These are phyloP conservation scores for Drosophila kokeensis DNA, from an alignment of 2,888 invertebrate species.

Conservation along the genomic window DNA sequence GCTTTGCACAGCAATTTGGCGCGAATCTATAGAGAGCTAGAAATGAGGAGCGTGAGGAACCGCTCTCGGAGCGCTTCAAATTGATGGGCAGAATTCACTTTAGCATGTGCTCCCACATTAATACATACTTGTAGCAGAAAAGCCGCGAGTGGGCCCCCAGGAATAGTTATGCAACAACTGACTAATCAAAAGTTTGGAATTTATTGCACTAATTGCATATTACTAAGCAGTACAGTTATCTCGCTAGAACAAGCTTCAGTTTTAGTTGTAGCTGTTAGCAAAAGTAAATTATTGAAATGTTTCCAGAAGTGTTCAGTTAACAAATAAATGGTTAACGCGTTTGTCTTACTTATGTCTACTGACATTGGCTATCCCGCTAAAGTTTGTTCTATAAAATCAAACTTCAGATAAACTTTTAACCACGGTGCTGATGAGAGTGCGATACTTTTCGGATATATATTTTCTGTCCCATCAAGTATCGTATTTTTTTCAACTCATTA, in stretches of 20 bases:
- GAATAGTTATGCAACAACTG: not conserved
- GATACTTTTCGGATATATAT: not conserved
- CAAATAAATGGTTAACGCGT: not conserved
- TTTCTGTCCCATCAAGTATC: not conserved
- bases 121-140: not conserved
- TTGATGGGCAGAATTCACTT: slow-evolving; percentile 69
- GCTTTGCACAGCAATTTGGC: not conserved
- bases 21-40: slow-evolving; percentile 4
- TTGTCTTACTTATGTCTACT: not conserved
- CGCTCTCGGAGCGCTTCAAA: slow-evolving; percentile 48
- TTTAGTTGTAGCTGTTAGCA: not conserved
- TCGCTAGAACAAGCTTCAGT: not conserved
- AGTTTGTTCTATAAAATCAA: slow-evolving; percentile 29
- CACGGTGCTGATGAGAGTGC: slow-evolving; percentile 1
- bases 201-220: not conserved
- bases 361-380: slow-evolving; percentile 1
- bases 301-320: not conserved
- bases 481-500: slow-evolving; percentile 50
- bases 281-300: not conserved
- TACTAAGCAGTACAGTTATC: not conserved
- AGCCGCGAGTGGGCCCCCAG: not conserved
- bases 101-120: slow-evolving; percentile 28
- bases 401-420: slow-evolving; percentile 27
- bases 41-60: not conserved
- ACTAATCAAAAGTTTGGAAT: not conserved